Conservation (phyloP, 2,888 invertebrate genomes). For the Charanyca ferruginea region DNA sequence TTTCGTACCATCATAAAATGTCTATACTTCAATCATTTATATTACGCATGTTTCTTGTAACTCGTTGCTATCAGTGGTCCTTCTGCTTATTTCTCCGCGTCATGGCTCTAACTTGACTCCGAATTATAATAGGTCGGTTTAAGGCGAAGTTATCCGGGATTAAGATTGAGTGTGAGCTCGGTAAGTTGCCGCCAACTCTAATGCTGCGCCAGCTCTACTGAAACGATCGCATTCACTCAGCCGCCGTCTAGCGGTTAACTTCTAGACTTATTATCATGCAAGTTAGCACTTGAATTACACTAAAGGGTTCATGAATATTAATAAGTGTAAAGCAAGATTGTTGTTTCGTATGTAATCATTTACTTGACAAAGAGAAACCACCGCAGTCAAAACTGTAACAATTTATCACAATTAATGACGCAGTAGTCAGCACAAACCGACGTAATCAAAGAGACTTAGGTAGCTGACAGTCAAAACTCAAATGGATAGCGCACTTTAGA, state of each 20-base stretch:
- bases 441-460: not conserved
- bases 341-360: constrained; percentile 7
- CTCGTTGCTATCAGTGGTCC: no score
- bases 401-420: not conserved
- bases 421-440: no score
- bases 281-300: constrained; percentile 14
- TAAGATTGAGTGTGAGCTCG: constrained; percentile 53
- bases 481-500: not conserved
- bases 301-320: constrained; percentile 15
- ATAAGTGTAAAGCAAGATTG: constrained; percentile 3
- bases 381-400: not conserved
- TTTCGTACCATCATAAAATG: no score
- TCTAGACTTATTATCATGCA: constrained; percentile 45
- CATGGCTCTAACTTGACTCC: constrained; percentile 8
- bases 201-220: constrained; percentile 2
- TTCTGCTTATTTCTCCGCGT: not conserved
- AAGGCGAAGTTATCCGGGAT: constrained; percentile 54
- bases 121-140: constrained; percentile 48
- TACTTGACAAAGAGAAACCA: constrained; percentile 3
- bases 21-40: no score
- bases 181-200: constrained; percentile 22
- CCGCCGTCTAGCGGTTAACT: constrained; percentile 37
- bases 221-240: constrained; percentile 53
- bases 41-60: not conserved
- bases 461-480: no score